Evolutionary conservation across 1,140 invertebrate genomes (phyloP), one percentile per base, ranked within the genome.

Genomic region (Holcopasites calliopsidis): DNA sequence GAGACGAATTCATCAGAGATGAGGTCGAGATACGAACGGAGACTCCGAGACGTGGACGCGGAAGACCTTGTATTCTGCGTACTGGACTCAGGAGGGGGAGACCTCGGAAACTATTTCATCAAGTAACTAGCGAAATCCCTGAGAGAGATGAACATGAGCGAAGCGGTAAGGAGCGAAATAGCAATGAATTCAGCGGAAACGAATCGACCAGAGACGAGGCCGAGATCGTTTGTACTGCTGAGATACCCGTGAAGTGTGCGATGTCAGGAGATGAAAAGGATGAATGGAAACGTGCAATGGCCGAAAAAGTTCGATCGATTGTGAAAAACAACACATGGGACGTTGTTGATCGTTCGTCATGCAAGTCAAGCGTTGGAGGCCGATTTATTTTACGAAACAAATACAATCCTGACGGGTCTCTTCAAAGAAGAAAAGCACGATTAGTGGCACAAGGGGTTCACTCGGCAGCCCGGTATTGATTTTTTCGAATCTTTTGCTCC

Each of bases 71-170:
- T 18, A 28, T 60, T 2, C 4, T 52, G 18, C n/a, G 55, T 2
- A 77, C 66, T 0, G 68, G 50, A 64, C 0, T 11, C 1, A 64
- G 68, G n/a, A 60, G 60, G n/a, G n/a, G n/a, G 8, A 72, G 54
- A 44, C 69, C 61, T 7, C 54, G 70, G 0, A 78, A 69, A 8
- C 13, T 44, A 1, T 74, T 7, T 28, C 35, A 68, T 1, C 0
- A 2, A 13, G 8, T 1, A 2, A 5, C 13, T n/a, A 0, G 35
- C 13, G 21, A 28, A 18, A 0, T 16, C 6, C 28, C 21, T 1
- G 7, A 3, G 0, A 2, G 23, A 44, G 13, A 55, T 5, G 33
- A 55, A 6, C 23, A 47, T 2, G 60, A 13, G 42, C 42, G 5
- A 11, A 44, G 18, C 4, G 42, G 18, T 10, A 16, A 16, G n/a